These are phyloP conservation scores for Bufo gargarizans DNA, from an alignment of 2,113 vertebrate species.

Conservation along the genomic window DNA sequence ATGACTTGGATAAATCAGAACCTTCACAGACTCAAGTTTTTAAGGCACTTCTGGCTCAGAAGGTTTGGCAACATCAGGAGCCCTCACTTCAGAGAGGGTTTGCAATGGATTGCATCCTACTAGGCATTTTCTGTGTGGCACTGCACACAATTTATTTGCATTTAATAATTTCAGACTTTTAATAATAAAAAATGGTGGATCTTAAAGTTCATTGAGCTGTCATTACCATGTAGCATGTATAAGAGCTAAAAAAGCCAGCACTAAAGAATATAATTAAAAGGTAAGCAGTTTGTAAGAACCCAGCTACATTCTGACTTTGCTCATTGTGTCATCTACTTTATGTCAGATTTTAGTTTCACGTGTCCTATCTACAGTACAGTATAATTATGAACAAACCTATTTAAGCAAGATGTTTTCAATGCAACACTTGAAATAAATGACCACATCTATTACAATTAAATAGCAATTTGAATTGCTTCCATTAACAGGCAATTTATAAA, in stretches of 20 bases:
- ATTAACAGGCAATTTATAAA: slow-evolving; percentile 24
- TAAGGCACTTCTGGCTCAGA: too few species aligned
- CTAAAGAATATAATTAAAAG: background rate
- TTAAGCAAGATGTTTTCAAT: background rate
- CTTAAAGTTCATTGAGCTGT: background rate
- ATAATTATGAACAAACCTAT: background rate
- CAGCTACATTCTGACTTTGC: background rate
- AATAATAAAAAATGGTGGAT: too few species aligned
- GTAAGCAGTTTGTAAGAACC: background rate
- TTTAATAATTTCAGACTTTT: too few species aligned
- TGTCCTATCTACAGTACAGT: background rate
- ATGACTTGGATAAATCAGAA: too few species aligned
- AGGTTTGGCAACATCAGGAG: too few species aligned
- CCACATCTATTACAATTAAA: slow-evolving; percentile 1
- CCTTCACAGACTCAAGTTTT: too few species aligned
- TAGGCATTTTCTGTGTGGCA: too few species aligned
- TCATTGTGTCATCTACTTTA: background rate
- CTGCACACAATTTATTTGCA: too few species aligned
- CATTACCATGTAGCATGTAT: too few species aligned
- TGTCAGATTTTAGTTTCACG: background rate
- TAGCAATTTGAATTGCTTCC: slow-evolving; percentile 5
- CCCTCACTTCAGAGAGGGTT: too few species aligned
- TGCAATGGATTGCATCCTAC: too few species aligned
- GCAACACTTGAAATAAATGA: background rate
- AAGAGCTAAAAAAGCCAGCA: background rate